Base-by-base conservation (phyloP, 1,140 invertebrate genomes). In the Drosophila ironensis region DNA sequence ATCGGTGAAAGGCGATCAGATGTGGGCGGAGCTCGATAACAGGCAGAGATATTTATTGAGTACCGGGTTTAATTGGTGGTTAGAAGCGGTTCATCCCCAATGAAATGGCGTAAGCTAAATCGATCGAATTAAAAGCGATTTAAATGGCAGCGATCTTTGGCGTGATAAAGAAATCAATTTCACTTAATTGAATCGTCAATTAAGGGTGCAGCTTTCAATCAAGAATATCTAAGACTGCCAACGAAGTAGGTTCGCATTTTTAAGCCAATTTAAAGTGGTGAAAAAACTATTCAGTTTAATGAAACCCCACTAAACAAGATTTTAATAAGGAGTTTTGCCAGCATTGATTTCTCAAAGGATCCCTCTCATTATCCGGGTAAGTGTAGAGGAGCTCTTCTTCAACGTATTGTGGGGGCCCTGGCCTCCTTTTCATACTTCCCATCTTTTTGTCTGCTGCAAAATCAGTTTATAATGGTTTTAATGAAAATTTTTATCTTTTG, bases 401-500 rank as follows among this genome's bases (percentile, higher is more conserved):
- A 28, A 27, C 24, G 33, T 20, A 57, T 63, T 63, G 59, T 60
- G 17, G 47, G 17, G 48, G 33, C 48, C 33, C 48, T 24, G 48
- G 33, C 48, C 33, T 54, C 51, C 33, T 42, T 53, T 54, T 48
- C 27, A 56, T 61, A 28, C n/a, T 54, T 57, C 25, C 37, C 19
- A 20, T 20, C 12, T 33, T 40, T 54, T 47, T 56, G 47, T 37
- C 72, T 72, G 56, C 67, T 52, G 53, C 68, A 38, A 56, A 46
- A 71, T 54, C 61, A 72, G 72, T 61, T 82, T 81, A 60, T 84
- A 86, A 84, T 74, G 80, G 70, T 74, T 84, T 84, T 84, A 84
- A 84, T 84, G 66, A 84, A 63, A 84, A 80, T 86, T 84, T 84
- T 80, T 75, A 86, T 86, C 80, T 86, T 74, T 86, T 78, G 60